Conservation (phyloP, 2,113 vertebrate genomes). For the Heptranchias perlo region DNA sequence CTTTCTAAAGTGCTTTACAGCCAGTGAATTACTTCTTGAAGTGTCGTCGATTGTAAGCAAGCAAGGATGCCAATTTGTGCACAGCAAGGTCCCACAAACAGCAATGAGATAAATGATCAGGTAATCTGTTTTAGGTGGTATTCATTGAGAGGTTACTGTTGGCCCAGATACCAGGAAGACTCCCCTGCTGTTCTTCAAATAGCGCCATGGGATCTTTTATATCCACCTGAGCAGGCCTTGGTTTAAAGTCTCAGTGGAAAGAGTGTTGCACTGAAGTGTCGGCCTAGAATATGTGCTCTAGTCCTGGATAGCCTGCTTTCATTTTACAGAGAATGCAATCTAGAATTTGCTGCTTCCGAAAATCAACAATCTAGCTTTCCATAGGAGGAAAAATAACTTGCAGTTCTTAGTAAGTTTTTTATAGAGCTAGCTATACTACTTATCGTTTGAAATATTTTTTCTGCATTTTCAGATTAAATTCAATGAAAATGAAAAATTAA, state of each 20-base stretch:
- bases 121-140: neutral
- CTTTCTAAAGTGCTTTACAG: neutral
- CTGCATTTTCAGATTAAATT: constrained; percentile 64
- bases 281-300: neutral
- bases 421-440: too few relatives aligned
- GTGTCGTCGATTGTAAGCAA: neutral
- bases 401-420: too few relatives aligned
- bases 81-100: neutral
- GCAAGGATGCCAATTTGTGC: neutral
- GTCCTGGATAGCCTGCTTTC: too few relatives aligned
- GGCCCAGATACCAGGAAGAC: too few relatives aligned
- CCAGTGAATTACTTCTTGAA: neutral
- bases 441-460: neutral
- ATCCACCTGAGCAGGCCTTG: neutral
- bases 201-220: neutral
- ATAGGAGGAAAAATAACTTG: neutral
- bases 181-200: neutral
- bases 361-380: neutral
- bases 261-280: neutral
- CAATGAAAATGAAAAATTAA: constrained; percentile 59
- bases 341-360: neutral
- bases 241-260: neutral
- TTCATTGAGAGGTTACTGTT: neutral
- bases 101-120: neutral
- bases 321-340: neutral